Evolutionary conservation across 1,140 invertebrate species (phyloP).

Genomic region (Drosophila kepulauana): DNA sequence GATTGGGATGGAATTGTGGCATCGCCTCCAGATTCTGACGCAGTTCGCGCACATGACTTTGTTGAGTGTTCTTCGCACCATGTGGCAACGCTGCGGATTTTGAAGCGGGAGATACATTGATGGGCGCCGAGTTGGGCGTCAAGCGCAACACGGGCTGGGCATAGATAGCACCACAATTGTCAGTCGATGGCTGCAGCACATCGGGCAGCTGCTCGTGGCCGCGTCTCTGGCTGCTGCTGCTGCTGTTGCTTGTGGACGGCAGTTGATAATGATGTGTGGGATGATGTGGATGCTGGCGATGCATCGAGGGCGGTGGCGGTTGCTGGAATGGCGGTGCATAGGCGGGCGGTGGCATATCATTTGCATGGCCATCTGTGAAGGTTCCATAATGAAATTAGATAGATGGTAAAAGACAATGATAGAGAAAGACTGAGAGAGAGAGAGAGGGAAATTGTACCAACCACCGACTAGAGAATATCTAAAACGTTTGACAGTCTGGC

Average conservation of each 20-base stretch:
- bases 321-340: slow-evolving; percentile 57
- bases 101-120: slow-evolving; percentile 2
- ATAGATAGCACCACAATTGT: slow-evolving; percentile 36
- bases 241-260: slow-evolving; percentile 33
- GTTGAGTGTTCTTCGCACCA: slow-evolving; percentile 26
- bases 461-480: not conserved
- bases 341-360: slow-evolving; percentile 62
- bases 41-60: slow-evolving; percentile 69
- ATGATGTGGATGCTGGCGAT: slow-evolving; percentile 30
- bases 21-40: slow-evolving; percentile 66
- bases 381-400: not conserved
- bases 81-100: slow-evolving; percentile 1
- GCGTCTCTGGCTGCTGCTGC: not conserved
- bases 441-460: not conserved
- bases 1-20: slow-evolving; percentile 70
- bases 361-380: slow-evolving; percentile 25
- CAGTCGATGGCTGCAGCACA: slow-evolving; percentile 22
- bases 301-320: slow-evolving; percentile 25
- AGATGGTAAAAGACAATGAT: no score
- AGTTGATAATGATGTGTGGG: slow-evolving; percentile 20
- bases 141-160: slow-evolving; percentile 63
- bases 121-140: slow-evolving; percentile 52
- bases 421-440: not conserved
- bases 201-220: slow-evolving; percentile 31
- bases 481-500: slow-evolving; percentile 32